phyloP scores from a whole-genome alignment of 2,888 invertebrate genomes.

The Tetragonula carbonaria region DNA sequence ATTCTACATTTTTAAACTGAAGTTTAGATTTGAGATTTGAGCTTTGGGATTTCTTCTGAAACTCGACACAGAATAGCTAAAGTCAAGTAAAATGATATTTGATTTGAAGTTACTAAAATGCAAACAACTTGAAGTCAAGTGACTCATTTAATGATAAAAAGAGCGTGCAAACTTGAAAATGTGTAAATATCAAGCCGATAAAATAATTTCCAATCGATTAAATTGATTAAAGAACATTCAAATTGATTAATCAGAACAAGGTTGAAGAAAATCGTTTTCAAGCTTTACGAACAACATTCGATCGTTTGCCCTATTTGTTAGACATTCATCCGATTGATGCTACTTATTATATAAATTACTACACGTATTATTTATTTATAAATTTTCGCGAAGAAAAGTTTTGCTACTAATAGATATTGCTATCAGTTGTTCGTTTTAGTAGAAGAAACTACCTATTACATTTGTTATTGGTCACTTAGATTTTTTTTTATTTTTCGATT shows the following conservation, averaged over 20 bases:
- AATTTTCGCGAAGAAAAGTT: neutral
- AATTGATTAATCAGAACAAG: neutral
- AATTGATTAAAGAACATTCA: neutral
- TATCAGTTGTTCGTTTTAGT: slow-evolving; percentile 3
- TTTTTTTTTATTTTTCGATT: neutral
- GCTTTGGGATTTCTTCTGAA: neutral
- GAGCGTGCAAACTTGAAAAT: neutral
- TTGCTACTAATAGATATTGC: neutral
- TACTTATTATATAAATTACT: slow-evolving; percentile 9
- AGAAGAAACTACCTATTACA: neutral
- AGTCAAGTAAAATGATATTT: neutral
- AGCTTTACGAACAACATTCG: neutral
- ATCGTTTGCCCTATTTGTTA: slow-evolving; percentile 29
- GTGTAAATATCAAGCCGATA: neutral
- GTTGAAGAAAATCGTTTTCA: slow-evolving; percentile 8
- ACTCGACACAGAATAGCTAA: neutral
- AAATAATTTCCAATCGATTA: neutral
- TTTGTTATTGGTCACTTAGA: neutral
- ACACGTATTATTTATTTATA: neutral
- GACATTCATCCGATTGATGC: neutral
- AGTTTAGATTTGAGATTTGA: neutral
- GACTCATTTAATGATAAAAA: neutral
- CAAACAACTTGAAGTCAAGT: neutral
- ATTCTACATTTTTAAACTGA: neutral
- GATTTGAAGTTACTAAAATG: neutral